phyloP scores from a whole-genome alignment of 1,140 invertebrate species.

The Physella acuta region DNA sequence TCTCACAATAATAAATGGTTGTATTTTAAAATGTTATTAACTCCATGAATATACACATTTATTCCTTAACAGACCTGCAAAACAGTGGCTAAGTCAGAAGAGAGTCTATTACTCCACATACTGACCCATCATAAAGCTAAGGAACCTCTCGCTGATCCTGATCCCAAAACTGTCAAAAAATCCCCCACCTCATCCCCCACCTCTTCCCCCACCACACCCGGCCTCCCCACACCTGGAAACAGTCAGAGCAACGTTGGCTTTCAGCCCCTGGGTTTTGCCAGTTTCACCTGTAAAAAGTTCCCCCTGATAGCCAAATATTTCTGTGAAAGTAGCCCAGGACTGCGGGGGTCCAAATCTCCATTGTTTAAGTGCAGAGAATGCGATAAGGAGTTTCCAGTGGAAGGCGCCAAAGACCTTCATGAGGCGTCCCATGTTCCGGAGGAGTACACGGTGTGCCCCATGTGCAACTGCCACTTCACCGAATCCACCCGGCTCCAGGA shows the following conservation, averaged over 20 bases:
- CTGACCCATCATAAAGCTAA: slow-evolving; percentile 11
- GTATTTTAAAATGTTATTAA: too few species aligned
- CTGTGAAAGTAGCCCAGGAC: slow-evolving; percentile 71
- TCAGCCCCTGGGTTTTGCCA: slow-evolving; percentile 75
- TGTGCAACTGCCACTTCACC: slow-evolving; percentile 56
- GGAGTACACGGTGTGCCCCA: slow-evolving; percentile 44
- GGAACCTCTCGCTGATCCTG: not conserved
- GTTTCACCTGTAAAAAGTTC: slow-evolving; percentile 78
- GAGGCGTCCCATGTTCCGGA: slow-evolving; percentile 43
- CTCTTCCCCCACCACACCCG: not conserved
- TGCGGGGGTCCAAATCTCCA: slow-evolving; percentile 59
- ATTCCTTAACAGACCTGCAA: slow-evolving; percentile 17
- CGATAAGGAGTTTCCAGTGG: slow-evolving; percentile 73
- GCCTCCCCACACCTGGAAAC: not conserved
- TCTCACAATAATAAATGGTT: too few species aligned
- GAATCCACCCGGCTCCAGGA: slow-evolving; percentile 44
- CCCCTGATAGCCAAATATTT: slow-evolving; percentile 73
- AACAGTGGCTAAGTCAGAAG: slow-evolving; percentile 20
- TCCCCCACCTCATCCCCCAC: not conserved
- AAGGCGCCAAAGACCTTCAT: slow-evolving; percentile 69
- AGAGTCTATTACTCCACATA: slow-evolving; percentile 12
- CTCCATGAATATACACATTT: not conserved
- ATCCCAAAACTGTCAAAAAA: not conserved
- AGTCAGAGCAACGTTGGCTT: slow-evolving; percentile 62
- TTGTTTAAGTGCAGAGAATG: slow-evolving; percentile 75